These are phyloP conservation scores for Hydractinia echinata DNA, from an alignment of 30 jellyfish, hydroid and myxozoan species.

Conservation along the genomic window DNA sequence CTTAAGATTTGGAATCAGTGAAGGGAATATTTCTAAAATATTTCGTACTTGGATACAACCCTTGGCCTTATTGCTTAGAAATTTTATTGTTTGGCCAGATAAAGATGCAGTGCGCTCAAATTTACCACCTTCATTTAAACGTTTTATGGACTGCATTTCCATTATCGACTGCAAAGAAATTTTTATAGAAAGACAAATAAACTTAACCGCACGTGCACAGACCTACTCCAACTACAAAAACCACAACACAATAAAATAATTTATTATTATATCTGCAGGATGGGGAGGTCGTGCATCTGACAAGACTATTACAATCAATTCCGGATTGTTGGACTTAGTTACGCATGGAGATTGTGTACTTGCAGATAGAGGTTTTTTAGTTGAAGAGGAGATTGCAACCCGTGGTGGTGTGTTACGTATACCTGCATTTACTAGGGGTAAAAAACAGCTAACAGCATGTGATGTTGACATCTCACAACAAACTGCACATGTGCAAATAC, in stretches of 20 bases:
- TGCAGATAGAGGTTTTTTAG: conserved; percentile 68
- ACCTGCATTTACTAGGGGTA: conserved; percentile 64
- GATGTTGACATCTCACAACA: conserved; percentile 41
- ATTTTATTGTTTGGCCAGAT: neutral
- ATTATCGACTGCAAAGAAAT: neutral
- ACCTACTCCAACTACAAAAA: neutral
- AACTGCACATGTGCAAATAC: conserved; percentile 49
- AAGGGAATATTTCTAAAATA: neutral
- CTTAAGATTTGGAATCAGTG: neutral
- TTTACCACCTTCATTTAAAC: neutral
- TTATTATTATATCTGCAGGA: too few relatives aligned
- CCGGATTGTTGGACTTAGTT: conserved; percentile 39
- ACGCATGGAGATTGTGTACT: conserved; percentile 42
- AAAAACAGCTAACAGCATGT: conserved; percentile 43
- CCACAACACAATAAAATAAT: neutral
- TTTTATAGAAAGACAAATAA: neutral
- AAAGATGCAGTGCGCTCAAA: neutral
- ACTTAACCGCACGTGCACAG: neutral
- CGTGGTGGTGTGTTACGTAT: conserved; percentile 41
- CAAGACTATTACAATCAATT: conserved; percentile 43
- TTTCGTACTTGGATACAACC: neutral
- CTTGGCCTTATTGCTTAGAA: neutral
- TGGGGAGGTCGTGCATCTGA: conserved; percentile 76
- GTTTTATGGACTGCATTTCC: neutral
- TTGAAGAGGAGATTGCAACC: conserved; percentile 46